Percentiles rank a stretch among this genome's conserved stretches.
phyloP scores from a whole-genome alignment of 2,888 invertebrate genomes.

The Plagiodera versicolora region DNA sequence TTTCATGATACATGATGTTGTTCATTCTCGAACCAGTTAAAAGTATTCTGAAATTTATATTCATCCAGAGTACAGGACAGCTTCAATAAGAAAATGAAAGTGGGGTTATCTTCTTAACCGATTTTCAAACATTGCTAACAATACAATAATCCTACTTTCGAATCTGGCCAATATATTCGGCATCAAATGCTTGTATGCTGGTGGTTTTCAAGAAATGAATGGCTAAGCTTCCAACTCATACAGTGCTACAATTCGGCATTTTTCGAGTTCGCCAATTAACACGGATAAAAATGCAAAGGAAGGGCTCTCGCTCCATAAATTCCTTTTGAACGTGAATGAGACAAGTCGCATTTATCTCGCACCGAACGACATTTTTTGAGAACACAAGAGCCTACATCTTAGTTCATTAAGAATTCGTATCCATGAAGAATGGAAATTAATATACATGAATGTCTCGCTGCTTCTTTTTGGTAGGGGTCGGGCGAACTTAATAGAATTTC shows the following conservation, averaged over 20 bases:
- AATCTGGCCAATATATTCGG: too few relatives aligned
- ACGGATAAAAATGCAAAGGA: conserved; percentile 28
- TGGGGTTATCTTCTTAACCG: too few relatives aligned
- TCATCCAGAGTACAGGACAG: too few relatives aligned
- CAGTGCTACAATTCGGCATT: conserved; percentile 20
- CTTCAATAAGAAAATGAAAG: too few relatives aligned
- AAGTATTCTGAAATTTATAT: too few relatives aligned
- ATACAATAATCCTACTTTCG: too few relatives aligned
- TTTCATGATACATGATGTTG: too few relatives aligned
- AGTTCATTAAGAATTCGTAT: conserved; percentile 12
- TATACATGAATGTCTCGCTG: conserved; percentile 13
- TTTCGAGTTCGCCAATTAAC: conserved; percentile 26
- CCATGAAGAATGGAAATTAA: conserved; percentile 14
- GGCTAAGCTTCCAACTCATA: too few relatives aligned
- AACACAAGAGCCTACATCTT: not conserved
- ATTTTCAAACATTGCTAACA: too few relatives aligned
- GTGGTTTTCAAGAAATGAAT: too few relatives aligned
- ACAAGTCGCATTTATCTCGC: conserved; percentile 24
- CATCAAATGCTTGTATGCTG: too few relatives aligned
- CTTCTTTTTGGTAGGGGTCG: not conserved
- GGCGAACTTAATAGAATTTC: conserved; percentile 12
- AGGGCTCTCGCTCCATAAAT: conserved; percentile 24
- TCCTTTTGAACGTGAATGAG: conserved; percentile 25
- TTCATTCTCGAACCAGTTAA: too few relatives aligned
- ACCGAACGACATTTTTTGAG: conserved; percentile 4